Percentiles rank a stretch among this genome's conserved stretches.
These are phyloP conservation scores for Capricornis sumatraensis DNA, from an alignment of 2,113 vertebrate genomes.

Conservation along the genomic window DNA sequence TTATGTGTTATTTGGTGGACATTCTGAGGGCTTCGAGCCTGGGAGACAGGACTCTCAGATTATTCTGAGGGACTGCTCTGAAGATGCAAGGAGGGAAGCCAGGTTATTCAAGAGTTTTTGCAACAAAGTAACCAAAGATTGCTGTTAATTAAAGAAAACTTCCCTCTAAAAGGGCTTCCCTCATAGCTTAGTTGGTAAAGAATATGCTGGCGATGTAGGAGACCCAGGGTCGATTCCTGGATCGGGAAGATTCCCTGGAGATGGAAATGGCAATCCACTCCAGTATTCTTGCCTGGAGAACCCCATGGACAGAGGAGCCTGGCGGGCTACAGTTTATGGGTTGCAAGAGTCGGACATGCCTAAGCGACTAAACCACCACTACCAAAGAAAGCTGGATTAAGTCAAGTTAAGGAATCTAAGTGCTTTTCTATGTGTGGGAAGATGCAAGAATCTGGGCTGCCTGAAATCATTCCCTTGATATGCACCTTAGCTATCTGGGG, in stretches of 20 bases:
- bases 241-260: not conserved
- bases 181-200: not conserved
- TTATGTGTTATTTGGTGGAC: not conserved
- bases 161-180: not conserved
- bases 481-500: not conserved
- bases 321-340: not conserved
- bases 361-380: not conserved
- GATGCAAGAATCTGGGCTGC: not conserved
- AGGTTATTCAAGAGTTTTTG: not conserved
- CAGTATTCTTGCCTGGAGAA: not conserved
- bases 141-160: not conserved
- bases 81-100: not conserved
- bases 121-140: not conserved
- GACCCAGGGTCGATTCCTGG: not conserved
- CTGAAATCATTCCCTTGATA: not conserved
- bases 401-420: not conserved
- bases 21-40: not conserved
- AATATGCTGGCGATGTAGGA: not conserved
- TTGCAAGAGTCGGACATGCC: not conserved
- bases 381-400: not conserved
- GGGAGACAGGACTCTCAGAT: not conserved
- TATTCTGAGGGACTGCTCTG: not conserved
- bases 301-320: not conserved
- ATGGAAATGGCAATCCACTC: not conserved
- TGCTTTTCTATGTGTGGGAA: not conserved